These are phyloP conservation scores for Phymanthus crucifer DNA, from an alignment of 92 coral and sea anemone species.

Conservation along the genomic window DNA sequence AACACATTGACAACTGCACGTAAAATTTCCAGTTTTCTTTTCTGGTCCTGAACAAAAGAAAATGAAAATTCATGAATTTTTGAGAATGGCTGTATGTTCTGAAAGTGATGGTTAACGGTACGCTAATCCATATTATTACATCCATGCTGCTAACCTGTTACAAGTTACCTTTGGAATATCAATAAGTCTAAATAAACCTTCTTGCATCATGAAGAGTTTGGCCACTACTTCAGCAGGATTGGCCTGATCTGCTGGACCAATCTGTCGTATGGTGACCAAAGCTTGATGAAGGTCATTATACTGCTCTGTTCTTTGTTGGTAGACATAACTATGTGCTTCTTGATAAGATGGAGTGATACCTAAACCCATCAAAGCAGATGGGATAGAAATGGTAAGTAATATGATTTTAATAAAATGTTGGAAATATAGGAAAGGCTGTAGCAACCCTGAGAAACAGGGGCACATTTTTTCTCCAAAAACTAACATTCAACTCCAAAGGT, in stretches of 20 bases:
- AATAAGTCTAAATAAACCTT: constrained; percentile 81
- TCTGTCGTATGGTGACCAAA: constrained; percentile 60
- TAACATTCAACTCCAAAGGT: too few species aligned
- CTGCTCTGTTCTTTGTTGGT: constrained; percentile 74
- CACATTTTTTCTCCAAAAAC: too few species aligned
- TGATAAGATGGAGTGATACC: constrained; percentile 86
- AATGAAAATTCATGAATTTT: neutral
- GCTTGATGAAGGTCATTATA: constrained; percentile 76
- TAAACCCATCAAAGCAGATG: neutral
- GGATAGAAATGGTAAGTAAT: neutral
- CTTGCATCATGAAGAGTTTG: constrained; percentile 77
- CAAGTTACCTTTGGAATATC: constrained; percentile 68
- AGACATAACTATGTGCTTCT: constrained; percentile 69
- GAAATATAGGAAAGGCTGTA: too few species aligned
- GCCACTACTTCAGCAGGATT: constrained; percentile 49
- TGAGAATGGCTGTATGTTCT: too few species aligned
- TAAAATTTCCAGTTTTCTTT: constrained; percentile 62
- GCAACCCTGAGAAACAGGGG: too few species aligned
- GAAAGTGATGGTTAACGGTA: neutral
- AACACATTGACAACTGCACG: constrained; percentile 72
- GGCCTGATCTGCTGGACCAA: constrained; percentile 43
- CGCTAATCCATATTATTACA: neutral
- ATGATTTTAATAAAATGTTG: too few species aligned
- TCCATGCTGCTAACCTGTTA: neutral
- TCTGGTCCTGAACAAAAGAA: constrained; percentile 38